Base-by-base conservation (phyloP, 2,113 vertebrate species). In the Montifringilla adamsi region DNA sequence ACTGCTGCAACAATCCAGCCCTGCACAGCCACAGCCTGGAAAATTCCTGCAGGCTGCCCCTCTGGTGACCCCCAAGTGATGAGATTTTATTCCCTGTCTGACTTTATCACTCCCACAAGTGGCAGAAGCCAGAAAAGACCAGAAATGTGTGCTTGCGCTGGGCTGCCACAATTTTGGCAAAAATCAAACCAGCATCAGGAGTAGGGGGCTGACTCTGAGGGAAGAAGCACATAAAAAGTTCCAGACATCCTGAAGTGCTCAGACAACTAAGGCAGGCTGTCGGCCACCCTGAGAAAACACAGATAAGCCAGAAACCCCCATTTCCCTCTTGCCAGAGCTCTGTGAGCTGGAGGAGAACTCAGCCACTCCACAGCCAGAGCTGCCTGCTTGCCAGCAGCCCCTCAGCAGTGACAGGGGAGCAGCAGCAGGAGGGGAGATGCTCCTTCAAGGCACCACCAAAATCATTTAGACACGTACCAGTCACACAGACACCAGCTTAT, bases 171-270 rank as follows among this genome's bases (percentile, higher is more conserved):
- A 49, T 56, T 73, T 28, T 56, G 43, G 86, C 68, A 60, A 60
- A 69, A 93, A 58, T 1, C 43, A 52, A 68, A 74, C 23, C 1
- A 0, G 17, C 31, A 17, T 68, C 46, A 79, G 18, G 37, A 70
- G 33, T 5, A 46, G 5, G 39, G 35, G 78, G 6, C 43, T 64
- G 55, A n/a, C 56, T 80, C 22, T 0, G 1, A 78, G 50, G 72
- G 41, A 58, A 83, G 62, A 6, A 70, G 52, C 23, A 53, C 62
- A 43, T 63, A 63, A 93, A 90, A 60, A 52, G 44, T 56, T 90
- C 59, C 93, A 95, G 96, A 84, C 84, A 85, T 80, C 91, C 88
- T 77, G 73, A 87, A 94, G 75, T 44, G 67, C 93, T 95, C 84
- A 70, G 72, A 69, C 13, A 2, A 52, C 37, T 46, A 72, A 94